phyloP scores from a whole-genome alignment of 2,113 vertebrate species.

The Microtus montanus region DNA sequence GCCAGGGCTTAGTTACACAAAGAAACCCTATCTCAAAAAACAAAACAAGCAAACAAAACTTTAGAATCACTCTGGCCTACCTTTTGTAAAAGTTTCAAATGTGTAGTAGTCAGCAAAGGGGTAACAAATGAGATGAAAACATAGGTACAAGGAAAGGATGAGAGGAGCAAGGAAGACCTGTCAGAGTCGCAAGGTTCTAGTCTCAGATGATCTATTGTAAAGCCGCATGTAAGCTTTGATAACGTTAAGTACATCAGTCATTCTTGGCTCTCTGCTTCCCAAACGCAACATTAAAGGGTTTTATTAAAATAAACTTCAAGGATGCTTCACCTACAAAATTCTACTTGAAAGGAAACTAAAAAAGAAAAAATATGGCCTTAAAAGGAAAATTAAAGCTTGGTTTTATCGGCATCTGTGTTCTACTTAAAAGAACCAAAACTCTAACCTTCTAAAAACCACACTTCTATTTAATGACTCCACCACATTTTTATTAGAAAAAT shows the following conservation, averaged over 20 bases:
- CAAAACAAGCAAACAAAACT: background rate
- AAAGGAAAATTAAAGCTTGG: background rate
- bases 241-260: background rate
- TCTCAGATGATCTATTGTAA: background rate
- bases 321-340: constrained; percentile 1
- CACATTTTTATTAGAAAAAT: constrained; percentile 9
- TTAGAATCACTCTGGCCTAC: constrained; percentile 12
- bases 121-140: background rate
- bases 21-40: too few species aligned
- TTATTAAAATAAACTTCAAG: constrained; percentile 20
- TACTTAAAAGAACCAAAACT: constrained; percentile 10
- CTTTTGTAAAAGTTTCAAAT: background rate
- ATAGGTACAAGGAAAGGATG: background rate
- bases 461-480: constrained; percentile 44
- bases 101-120: background rate
- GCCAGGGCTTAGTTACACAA: too few species aligned
- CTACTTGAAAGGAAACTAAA: constrained; percentile 16
- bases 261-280: background rate
- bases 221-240: background rate
- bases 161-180: background rate
- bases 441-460: background rate
- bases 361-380: background rate
- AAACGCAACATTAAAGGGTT: background rate
- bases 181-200: background rate
- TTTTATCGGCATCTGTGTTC: background rate